Evolutionary conservation across 1,140 invertebrate species (phyloP), one percentile per base, ranked within the genome.

Genomic region (Drosophila orosa): DNA sequence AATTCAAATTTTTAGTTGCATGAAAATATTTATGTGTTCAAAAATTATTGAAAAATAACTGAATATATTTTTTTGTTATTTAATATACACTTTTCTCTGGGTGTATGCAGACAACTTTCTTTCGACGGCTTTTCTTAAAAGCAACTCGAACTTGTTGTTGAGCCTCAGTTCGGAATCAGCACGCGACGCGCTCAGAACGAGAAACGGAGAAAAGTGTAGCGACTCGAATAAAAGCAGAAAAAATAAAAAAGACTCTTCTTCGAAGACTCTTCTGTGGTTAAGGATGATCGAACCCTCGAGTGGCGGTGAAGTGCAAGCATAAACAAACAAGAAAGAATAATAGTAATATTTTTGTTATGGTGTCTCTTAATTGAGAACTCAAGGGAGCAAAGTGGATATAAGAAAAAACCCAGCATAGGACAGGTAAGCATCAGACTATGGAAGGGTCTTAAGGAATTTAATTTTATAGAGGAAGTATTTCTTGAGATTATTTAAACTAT

Each of bases 131-230:
- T 87, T 87, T 89, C 73, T 80, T 76, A 87, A 89, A 83, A 87
- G 84, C 84, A 68, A 80, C 67, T 48, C 67, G 62, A 37, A 61
- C 45, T 25, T 62, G 60, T 59, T 60, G 29, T 63, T 37, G 68
- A 25, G 27, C 50, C 40, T 80, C 84, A 87, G 83, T 87, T 67
- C 22, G 67, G 56, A 54, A 59, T 45, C 76, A 83, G 78, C 84
- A 83, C 83, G 83, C 83, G 83, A 74, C 83, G 83, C 83, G 83
- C 82, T 84, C 71, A 89, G 84, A 87, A 84, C 84, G 60, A 71
- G 44, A 65, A 59, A 56, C 59, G 33, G 33, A 62, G 12, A 39
- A 37, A 24, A 58, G 45, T 40, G 25, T 44, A 39, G 52, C 25
- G 39, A 31, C 25, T 24, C 27, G 35, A 31, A 37, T 24, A 47